Base-by-base conservation (phyloP, 1,140 invertebrate genomes). In the Portunus trituberculatus region DNA sequence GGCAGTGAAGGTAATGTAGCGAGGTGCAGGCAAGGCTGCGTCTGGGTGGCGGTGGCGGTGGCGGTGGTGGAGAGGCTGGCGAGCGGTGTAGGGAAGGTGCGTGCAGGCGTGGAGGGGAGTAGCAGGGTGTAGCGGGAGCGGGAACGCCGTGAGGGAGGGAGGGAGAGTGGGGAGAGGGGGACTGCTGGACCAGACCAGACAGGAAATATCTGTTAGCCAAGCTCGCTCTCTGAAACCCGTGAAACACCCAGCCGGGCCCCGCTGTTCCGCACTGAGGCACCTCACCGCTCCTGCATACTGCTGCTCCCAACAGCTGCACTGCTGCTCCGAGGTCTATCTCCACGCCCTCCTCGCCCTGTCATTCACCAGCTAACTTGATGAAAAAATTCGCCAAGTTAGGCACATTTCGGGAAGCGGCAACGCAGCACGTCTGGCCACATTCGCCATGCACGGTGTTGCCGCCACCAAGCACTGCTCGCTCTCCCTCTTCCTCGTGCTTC, bases 161-260 rank as follows among this genome's bases (percentile, higher is more conserved):
- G 86, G 14, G 83, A 84, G 31, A 12, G 83, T 28, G 83, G 83
- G 31, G 29, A 39, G 86, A 39, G 86, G 86, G 31, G 86, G 87
- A 89, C n/a, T 28, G 39, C 52, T 16, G 32, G 32, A 16, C 76
- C 52, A 76, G 59, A 67, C 91, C n/a, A 92, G 91, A 92, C 91
- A 92, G 91, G 91, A 92, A 92, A 92, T 92, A 82, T 82, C 76
- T 82, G 31, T 92, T 76, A 82, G 31, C 87, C 87, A 89, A 89
- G 25, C 87, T 82, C 91, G 52, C n/a, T 32, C 52, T 92, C 16
- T 92, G 52, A 82, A 92, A 39, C 52, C 32, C 52, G 31, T 92
- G 52, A 82, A 92, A 82, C 59, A 92, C 52, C 48, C 52, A 39
- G 29, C 32, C 28, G 4, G 52, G 28, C 76, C 25, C 59, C 28